Evolutionary conservation across 2,888 invertebrate species (phyloP).

Genomic region (Augiades crinisus): DNA sequence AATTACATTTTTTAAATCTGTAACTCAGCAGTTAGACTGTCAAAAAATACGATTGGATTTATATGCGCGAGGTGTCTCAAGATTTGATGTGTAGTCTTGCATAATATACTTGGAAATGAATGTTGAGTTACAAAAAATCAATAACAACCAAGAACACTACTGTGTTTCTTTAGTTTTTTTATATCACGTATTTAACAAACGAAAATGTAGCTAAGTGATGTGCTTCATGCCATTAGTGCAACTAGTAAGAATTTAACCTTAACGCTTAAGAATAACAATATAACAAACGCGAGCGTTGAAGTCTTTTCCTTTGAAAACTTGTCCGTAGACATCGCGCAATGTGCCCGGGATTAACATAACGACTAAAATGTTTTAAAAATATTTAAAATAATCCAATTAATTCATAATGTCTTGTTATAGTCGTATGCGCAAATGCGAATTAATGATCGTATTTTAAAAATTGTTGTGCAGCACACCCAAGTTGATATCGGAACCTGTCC

Average conservation of each 20-base stretch:
- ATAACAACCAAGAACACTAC: no score
- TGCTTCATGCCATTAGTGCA: no score
- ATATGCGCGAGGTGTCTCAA: not conserved
- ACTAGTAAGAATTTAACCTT: no score
- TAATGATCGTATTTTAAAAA: constrained; percentile 63
- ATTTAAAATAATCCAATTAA: constrained; percentile 36
- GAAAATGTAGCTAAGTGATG: no score
- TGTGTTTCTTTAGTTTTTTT: no score
- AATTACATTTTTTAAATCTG: not conserved
- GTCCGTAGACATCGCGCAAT: not conserved
- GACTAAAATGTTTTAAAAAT: constrained; percentile 11
- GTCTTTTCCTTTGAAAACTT: constrained; percentile 19
- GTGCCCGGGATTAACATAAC: not conserved
- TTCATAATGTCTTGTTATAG: constrained; percentile 47
- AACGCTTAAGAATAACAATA: no score
- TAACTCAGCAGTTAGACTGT: not conserved
- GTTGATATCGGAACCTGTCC: constrained; percentile 69
- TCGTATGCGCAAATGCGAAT: constrained; percentile 55
- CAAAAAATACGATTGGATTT: not conserved
- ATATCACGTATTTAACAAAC: no score
- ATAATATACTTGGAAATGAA: not conserved
- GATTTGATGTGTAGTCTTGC: not conserved
- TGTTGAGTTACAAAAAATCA: no score
- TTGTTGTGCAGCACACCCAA: constrained; percentile 66
- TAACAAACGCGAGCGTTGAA: constrained; percentile 29